A percentile compares a stretch with the other conserved stretches of the same genome.
Conservation (phyloP, 2,113 vertebrate species). For the Sciurus niger region DNA sequence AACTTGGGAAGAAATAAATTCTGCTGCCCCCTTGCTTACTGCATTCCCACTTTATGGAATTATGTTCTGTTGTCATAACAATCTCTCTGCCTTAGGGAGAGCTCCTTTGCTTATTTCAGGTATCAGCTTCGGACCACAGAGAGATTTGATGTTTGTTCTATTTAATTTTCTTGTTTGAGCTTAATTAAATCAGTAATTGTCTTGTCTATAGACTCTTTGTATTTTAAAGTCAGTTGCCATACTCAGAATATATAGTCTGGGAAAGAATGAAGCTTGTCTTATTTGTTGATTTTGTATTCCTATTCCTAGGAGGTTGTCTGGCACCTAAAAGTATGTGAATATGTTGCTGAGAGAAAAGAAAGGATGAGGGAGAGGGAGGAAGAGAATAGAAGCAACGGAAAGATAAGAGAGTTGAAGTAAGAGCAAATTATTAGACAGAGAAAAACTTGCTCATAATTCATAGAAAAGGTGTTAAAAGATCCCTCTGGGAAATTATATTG, state of each 20-base stretch:
- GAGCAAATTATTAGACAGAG: neutral
- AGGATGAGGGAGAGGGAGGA: neutral
- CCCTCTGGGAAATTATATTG: neutral
- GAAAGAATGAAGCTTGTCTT: neutral
- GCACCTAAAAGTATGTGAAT: neutral
- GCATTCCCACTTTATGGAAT: neutral
- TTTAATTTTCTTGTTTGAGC: no score
- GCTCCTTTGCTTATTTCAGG: neutral
- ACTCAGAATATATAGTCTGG: neutral
- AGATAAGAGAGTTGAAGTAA: neutral
- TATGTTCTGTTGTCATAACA: conserved; percentile 14
- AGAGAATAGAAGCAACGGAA: neutral
- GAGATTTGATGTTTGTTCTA: neutral
- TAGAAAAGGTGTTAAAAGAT: neutral
- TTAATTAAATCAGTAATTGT: conserved; percentile 4
- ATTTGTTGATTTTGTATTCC: neutral
- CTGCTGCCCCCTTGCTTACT: neutral
- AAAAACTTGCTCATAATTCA: neutral
- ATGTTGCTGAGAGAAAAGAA: neutral
- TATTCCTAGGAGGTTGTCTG: neutral
- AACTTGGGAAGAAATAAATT: neutral
- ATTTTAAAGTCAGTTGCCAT: conserved; percentile 6
- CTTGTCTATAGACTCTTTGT: neutral
- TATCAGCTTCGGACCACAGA: neutral
- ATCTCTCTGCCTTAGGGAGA: neutral